Conservation (phyloP, 1,140 invertebrate genomes). For the Oscheius sp. region DNA sequence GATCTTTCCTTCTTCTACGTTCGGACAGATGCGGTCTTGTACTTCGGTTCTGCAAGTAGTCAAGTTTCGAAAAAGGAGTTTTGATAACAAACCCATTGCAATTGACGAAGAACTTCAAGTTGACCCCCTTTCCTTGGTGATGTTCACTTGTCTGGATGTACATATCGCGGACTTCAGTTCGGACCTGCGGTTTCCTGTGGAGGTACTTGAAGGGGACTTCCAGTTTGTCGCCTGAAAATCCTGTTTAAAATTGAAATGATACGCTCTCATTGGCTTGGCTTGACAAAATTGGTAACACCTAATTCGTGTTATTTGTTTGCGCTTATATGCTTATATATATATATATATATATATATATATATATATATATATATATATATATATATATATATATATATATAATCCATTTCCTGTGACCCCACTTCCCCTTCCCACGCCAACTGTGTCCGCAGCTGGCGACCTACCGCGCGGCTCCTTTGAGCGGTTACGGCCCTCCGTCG, state of each 20-base stretch:
- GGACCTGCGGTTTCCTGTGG: slow-evolving; percentile 40
- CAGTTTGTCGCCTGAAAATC: slow-evolving; percentile 48
- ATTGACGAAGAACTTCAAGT: slow-evolving; percentile 51
- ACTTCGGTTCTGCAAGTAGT: slow-evolving; percentile 42
- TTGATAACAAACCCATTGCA: slow-evolving; percentile 47
- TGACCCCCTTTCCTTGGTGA: slow-evolving; percentile 43
- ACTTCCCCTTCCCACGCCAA: no score
- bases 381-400: no score
- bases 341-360: no score
- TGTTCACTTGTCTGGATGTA: slow-evolving; percentile 53
- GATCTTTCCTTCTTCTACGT: slow-evolving; percentile 46
- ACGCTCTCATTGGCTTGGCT: not conserved
- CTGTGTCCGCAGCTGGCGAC: no score
- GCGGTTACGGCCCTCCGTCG: no score
- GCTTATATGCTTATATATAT: no score
- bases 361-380: no score
- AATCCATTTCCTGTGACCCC: no score
- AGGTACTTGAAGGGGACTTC: slow-evolving; percentile 57
- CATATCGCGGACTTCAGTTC: slow-evolving; percentile 45
- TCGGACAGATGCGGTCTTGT: slow-evolving; percentile 44
- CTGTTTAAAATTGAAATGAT: not conserved
- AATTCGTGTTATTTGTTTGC: no score
- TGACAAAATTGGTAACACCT: no score
- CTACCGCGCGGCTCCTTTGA: no score
- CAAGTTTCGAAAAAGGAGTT: not conserved